Evolutionary conservation across 2,888 invertebrate genomes (phyloP), one percentile per base, ranked within the genome.

Genomic region (Mycogona germanica): DNA sequence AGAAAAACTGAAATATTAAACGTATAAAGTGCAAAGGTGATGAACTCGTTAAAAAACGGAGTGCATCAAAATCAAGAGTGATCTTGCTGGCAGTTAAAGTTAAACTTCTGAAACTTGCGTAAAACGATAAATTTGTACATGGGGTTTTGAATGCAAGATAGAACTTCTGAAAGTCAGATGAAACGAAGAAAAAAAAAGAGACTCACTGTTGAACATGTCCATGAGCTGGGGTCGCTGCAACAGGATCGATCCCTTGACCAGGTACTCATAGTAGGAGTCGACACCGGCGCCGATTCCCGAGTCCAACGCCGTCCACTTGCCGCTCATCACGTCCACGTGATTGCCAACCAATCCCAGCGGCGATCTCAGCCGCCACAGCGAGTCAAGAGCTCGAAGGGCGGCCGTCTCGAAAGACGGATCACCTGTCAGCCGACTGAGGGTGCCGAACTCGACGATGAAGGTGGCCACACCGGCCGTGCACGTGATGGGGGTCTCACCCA

Each of bases 391-490:
- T 72, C 88, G 84, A 70, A 92, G 75, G 0, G 98, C 97, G 1
- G 35, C 44, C 19, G 91, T 87, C 75, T 98, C 96, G 74, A 92
- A 98, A 30, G 93, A 73, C 0, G 91, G 85, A 73, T 92, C 87
- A 3, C 95, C 96, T 6, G 96, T 96, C 1, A 97, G 76, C 57
- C 92, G 76, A 62, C 91, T 91, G 6, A 97, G 73, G 0, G 96
- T 82, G 1, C 93, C 96, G 75, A 98, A 97, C 71, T 98, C 98
- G 17, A 99, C 75, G 37, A 98, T 80, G 68, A 89, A 97, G 2
- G 98, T 98, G 1, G 96, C 96, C 38, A 97, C 89, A 1, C 97
- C 95, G 14, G 98, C 98, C 0, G 97, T 96, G 67, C 97, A 97
- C 0, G 97, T 98, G 1, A 98, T 80, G 35, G 91, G 83, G 0